Conservation (phyloP, 2,888 invertebrate species). For the Salpingus planirostris region DNA sequence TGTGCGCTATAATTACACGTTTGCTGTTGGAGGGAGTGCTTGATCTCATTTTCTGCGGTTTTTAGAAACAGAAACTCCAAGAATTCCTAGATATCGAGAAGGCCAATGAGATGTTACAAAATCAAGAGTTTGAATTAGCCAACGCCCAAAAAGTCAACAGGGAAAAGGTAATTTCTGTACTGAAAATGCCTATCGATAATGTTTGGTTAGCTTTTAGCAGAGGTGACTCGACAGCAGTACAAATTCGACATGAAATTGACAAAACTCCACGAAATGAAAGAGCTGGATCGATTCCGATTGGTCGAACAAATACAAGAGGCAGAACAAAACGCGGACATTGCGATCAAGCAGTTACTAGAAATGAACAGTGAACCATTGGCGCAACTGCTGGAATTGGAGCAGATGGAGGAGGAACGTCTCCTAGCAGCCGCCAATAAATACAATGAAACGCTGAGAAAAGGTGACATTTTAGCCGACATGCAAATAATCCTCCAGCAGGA, state of each 20-base stretch:
- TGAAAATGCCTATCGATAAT: conserved; percentile 6
- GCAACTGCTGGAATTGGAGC: conserved; percentile 58
- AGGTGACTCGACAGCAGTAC: conserved; percentile 54
- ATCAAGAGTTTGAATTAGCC: conserved; percentile 58
- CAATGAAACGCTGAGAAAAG: conserved; percentile 52
- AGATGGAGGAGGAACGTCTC: conserved; percentile 56
- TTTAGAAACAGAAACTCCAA: conserved; percentile 45
- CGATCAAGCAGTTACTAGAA: conserved; percentile 57
- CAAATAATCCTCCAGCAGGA: conserved; percentile 60
- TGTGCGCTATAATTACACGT: too few species aligned
- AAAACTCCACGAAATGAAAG: conserved; percentile 59
- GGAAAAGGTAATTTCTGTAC: conserved; percentile 42
- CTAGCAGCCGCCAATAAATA: conserved; percentile 51
- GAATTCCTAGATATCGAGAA: conserved; percentile 52
- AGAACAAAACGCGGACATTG: conserved; percentile 57
- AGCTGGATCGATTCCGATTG: conserved; percentile 51
- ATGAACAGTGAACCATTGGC: conserved; percentile 53
- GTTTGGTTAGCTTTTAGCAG: conserved; percentile 42
- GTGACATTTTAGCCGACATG: conserved; percentile 64
- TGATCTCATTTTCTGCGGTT: conserved; percentile 22
- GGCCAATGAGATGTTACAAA: conserved; percentile 53
- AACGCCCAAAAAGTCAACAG: conserved; percentile 53
- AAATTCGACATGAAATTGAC: conserved; percentile 58
- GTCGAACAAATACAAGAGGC: conserved; percentile 53
- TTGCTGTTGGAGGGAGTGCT: too few species aligned